Evolutionary conservation across 2,113 vertebrate genomes (phyloP), one percentile per base, ranked within the genome.

Genomic region (Phocoena phocoena): DNA sequence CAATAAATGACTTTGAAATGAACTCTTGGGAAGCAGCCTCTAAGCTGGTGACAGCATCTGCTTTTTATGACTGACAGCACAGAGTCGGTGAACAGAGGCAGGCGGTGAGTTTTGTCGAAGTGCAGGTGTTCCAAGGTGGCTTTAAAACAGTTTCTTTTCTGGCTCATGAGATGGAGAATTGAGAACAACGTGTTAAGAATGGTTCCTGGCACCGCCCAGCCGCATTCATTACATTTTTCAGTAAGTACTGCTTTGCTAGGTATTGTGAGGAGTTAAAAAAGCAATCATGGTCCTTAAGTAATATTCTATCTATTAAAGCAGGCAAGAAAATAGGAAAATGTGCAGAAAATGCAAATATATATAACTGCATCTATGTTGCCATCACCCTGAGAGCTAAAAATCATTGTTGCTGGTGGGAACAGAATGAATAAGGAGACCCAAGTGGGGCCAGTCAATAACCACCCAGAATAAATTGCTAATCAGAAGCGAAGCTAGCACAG

Each of bases 381-480:
- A 23, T 83, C 33, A 76, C 68, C 50, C 44, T 1, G 33, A 92
- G 84, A 93, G 73, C 55, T 62, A 93, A 36, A 88, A 88, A 38
- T 93, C 77, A 90, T 84, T 74, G 62, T 68, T 93, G 25, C 77
- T 94, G 53, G 9, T 50, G 73, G 50, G 58, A 83, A 89, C 25
- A 90, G 77, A 94, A 87, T 97, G 95, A 86, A 62, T 74, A 83
- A 95, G 5, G 7, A 91, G 58, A 90, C 70, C 50, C 41, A 93
- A 92, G 89, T 67, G 36, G 93, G 82, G 58, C 87, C 95, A 87
- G 86, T 96, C 79, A 92, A 60, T 97, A 97, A 85, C 63, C 60
- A 55, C 83, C 67, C 58, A 80, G 93, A 91, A 97, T 96, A 93
- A 96, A 97, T 96, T 95, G 88, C 86, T 97, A 87, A 97, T 95